Evolutionary conservation across 2,113 vertebrate genomes (phyloP).

Genomic region (Narcine bancroftii): DNA sequence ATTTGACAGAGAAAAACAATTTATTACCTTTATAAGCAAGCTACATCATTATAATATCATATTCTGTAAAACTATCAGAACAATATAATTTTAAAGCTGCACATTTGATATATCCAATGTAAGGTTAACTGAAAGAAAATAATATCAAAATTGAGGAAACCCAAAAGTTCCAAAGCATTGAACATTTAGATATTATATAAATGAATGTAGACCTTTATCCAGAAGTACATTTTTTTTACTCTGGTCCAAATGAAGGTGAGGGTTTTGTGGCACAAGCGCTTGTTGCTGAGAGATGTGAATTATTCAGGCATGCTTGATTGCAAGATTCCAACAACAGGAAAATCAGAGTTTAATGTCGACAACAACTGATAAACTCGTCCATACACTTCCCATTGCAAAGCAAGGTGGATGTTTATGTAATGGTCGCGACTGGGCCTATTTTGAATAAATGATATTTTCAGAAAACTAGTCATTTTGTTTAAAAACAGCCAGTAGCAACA

Average conservation of each 20-base stretch:
- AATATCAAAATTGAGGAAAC: neutral
- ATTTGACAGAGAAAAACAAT: neutral
- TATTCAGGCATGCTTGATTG: neutral
- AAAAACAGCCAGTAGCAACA: too few relatives aligned
- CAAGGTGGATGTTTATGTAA: neutral
- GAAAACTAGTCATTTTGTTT: too few relatives aligned
- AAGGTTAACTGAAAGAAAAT: neutral
- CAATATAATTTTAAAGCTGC: neutral
- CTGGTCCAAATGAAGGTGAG: neutral
- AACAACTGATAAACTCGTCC: neutral
- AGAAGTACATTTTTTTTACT: neutral
- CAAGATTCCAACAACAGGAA: neutral
- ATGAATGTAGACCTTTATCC: neutral
- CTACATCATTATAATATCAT: neutral
- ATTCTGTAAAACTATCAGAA: neutral
- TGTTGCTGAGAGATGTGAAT: neutral
- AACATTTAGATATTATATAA: neutral
- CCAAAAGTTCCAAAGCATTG: neutral
- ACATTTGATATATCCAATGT: neutral
- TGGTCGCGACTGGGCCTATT: too few relatives aligned
- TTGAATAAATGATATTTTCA: too few relatives aligned
- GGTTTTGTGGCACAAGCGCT: neutral
- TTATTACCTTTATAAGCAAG: neutral
- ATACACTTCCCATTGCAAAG: neutral
- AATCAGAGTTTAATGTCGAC: neutral